Evolutionary conservation across 1,140 invertebrate genomes (phyloP).

Genomic region (Drosophila yakuba): DNA sequence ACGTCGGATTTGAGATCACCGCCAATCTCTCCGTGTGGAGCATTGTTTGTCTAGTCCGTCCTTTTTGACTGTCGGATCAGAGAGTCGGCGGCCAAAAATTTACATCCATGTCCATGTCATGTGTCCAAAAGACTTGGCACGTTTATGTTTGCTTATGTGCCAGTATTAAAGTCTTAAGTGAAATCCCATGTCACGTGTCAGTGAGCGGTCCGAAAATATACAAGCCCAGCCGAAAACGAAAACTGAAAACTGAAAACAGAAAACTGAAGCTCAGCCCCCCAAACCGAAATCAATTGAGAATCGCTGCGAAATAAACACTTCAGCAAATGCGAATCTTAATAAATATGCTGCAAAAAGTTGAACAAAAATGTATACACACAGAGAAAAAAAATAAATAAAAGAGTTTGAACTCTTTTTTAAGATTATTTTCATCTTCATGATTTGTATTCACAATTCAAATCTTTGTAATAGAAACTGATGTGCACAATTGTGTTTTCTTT

Average conservation of each 20-base stretch:
- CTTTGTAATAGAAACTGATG: too few species aligned
- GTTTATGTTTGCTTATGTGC: constrained; percentile 76
- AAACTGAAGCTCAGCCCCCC: constrained; percentile 26
- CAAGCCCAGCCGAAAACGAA: constrained; percentile 31
- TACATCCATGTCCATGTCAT: constrained; percentile 67
- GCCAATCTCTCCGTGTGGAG: constrained; percentile 5
- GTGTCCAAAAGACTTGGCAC: constrained; percentile 74
- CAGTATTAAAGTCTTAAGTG: constrained; percentile 78
- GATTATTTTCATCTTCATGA: too few species aligned
- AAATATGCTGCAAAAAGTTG: constrained; percentile 55
- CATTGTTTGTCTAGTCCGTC: constrained; percentile 67
- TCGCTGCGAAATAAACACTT: constrained; percentile 70
- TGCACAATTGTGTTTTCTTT: too few species aligned
- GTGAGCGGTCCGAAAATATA: constrained; percentile 42
- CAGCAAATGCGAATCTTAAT: constrained; percentile 41
- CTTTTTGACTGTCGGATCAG: constrained; percentile 70
- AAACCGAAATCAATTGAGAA: constrained; percentile 73
- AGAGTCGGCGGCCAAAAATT: constrained; percentile 56
- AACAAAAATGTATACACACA: constrained; percentile 3
- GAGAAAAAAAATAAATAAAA: background rate
- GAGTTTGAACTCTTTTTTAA: too few species aligned
- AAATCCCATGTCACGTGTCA: constrained; percentile 82
- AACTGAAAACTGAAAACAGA: constrained; percentile 45
- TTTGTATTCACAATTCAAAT: too few species aligned
- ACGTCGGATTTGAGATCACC: constrained; percentile 64